phyloP scores from a whole-genome alignment of 2,888 invertebrate genomes.

The Octodonta nipae region DNA sequence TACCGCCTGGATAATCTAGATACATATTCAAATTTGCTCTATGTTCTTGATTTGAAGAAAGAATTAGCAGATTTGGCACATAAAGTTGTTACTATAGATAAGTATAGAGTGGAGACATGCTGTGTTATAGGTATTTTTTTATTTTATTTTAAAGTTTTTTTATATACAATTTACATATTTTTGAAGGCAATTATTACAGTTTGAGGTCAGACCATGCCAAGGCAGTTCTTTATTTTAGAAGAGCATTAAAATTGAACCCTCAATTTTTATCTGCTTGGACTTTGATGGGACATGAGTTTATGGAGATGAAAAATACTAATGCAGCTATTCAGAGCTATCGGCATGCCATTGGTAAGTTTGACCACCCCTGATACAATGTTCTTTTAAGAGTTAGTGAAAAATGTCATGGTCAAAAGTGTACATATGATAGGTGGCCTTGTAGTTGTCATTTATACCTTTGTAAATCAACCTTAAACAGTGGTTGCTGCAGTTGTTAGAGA shows the following conservation, averaged over 20 bases:
- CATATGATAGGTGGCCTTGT: too few relatives aligned
- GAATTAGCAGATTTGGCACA: slow-evolving; percentile 89
- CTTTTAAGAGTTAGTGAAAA: too few relatives aligned
- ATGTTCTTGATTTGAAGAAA: slow-evolving; percentile 82
- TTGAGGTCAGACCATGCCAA: slow-evolving; percentile 90
- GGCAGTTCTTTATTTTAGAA: slow-evolving; percentile 92
- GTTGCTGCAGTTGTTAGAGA: too few relatives aligned
- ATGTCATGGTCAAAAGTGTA: too few relatives aligned
- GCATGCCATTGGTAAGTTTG: slow-evolving; percentile 93
- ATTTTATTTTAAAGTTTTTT: too few relatives aligned
- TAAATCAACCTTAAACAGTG: too few relatives aligned
- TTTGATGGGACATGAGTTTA: slow-evolving; percentile 95
- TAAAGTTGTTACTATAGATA: slow-evolving; percentile 84
- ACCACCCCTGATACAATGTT: too few relatives aligned
- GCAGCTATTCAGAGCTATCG: slow-evolving; percentile 97
- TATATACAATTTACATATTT: too few relatives aligned
- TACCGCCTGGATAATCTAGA: slow-evolving; percentile 91
- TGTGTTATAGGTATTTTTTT: slow-evolving; percentile 92
- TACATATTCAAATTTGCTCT: slow-evolving; percentile 88
- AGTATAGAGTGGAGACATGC: slow-evolving; percentile 93
- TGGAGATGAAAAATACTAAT: slow-evolving; percentile 96
- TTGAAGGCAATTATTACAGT: slow-evolving; percentile 87
- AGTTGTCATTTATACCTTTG: too few relatives aligned
- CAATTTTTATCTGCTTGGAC: slow-evolving; percentile 94
- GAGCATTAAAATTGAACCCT: slow-evolving; percentile 86